Evolutionary conservation across 2,888 invertebrate species (phyloP).

Genomic region (Eurytoma adleriae): DNA sequence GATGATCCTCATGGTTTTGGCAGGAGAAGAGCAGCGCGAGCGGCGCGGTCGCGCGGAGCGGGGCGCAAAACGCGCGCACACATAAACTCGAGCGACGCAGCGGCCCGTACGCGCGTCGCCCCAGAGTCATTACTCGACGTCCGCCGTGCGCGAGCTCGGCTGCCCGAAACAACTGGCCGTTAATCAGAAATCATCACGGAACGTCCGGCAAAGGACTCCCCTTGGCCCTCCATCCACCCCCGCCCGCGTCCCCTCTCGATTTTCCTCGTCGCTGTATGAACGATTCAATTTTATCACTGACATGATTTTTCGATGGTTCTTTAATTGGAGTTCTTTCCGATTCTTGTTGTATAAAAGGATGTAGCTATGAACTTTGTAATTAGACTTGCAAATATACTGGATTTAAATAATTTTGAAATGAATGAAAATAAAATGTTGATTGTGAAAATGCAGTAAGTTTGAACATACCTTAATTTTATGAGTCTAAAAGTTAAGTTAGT

Average conservation of each 20-base stretch:
- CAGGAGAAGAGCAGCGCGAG: slow-evolving; percentile 9
- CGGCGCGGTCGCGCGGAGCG: background rate
- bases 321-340: background rate
- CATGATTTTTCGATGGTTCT: too few species aligned
- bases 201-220: slow-evolving; percentile 9
- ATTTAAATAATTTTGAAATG: too few species aligned
- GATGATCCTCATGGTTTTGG: slow-evolving; percentile 46
- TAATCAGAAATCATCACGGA: slow-evolving; percentile 75
- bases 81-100: slow-evolving; percentile 51
- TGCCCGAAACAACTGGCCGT: slow-evolving; percentile 74
- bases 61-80: too few species aligned
- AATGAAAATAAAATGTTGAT: too few species aligned
- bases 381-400: too few species aligned
- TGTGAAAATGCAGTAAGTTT: too few species aligned
- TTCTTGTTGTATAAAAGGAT: background rate
- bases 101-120: slow-evolving; percentile 62
- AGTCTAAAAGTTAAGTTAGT: too few species aligned
- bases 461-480: too few species aligned
- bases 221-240: background rate
- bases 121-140: slow-evolving; percentile 75
- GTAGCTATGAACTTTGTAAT: background rate
- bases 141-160: slow-evolving; percentile 67
- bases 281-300: too few species aligned
- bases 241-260: background rate
- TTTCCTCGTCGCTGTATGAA: background rate